Evolutionary conservation across 2,888 invertebrate genomes (phyloP).

Genomic region (Apamea monoglypha): DNA sequence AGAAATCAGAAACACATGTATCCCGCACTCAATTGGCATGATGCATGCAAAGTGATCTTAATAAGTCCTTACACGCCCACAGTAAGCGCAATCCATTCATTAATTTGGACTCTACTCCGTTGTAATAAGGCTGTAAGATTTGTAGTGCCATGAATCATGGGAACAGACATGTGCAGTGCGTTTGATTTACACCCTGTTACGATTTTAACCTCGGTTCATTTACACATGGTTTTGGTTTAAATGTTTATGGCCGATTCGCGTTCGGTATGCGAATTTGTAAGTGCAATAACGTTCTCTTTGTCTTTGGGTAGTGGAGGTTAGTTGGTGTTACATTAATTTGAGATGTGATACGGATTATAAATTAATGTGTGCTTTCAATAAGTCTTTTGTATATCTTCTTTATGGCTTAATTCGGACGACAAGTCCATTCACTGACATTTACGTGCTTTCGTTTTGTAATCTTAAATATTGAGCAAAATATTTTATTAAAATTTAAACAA

Average conservation of each 20-base stretch:
- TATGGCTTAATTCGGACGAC: neutral
- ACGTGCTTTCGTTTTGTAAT: neutral
- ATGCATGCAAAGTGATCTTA: conserved; percentile 73
- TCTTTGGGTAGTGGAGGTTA: conserved; percentile 33
- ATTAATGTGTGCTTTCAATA: neutral
- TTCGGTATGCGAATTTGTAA: conserved; percentile 52
- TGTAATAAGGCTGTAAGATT: conserved; percentile 38
- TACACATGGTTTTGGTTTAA: conserved; percentile 71
- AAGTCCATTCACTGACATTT: neutral
- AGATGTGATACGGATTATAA: neutral
- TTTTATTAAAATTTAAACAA: neutral
- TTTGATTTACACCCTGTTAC: conserved; percentile 82
- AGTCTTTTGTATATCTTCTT: neutral
- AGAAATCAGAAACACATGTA: conserved; percentile 55
- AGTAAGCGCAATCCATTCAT: neutral
- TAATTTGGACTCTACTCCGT: conserved; percentile 50
- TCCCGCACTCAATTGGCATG: conserved; percentile 68
- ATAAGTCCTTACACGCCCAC: conserved; percentile 64
- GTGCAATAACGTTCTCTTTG: conserved; percentile 48
- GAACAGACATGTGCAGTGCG: conserved; percentile 60
- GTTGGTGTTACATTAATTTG: conserved; percentile 20
- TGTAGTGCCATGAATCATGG: conserved; percentile 75
- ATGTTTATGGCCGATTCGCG: conserved; percentile 62
- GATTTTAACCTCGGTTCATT: conserved; percentile 81
- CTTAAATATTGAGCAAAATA: no score